These are phyloP conservation scores for Sciurus carolinensis DNA, from an alignment of 2,797 vertebrate species.

Conservation along the genomic window DNA sequence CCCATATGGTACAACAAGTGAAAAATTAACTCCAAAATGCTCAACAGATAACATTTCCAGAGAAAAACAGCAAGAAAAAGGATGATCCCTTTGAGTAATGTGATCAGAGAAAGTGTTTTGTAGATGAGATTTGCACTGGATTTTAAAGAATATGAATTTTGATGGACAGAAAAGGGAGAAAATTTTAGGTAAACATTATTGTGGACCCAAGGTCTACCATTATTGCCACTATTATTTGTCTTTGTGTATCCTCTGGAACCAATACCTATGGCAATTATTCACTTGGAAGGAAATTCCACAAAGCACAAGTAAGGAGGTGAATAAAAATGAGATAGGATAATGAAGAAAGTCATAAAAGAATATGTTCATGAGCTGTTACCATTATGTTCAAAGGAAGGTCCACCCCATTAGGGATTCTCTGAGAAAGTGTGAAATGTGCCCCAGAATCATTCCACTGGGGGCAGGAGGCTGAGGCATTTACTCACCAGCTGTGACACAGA, in stretches of 20 bases:
- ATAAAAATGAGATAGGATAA: not conserved
- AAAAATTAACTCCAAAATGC: not conserved
- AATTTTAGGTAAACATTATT: constrained; percentile 33
- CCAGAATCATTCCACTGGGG: no score
- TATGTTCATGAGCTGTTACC: not conserved
- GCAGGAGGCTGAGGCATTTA: not conserved
- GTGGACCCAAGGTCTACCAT: not conserved
- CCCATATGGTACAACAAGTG: not conserved
- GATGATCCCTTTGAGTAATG: not conserved
- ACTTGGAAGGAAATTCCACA: not conserved
- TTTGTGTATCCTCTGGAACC: not conserved
- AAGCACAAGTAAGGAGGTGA: not conserved
- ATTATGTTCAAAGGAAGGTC: not conserved
- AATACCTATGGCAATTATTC: not conserved
- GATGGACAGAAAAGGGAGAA: not conserved
- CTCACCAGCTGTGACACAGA: not conserved
- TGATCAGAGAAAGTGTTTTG: not conserved
- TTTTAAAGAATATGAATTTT: not conserved
- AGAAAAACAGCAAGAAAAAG: not conserved
- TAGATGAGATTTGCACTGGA: not conserved
- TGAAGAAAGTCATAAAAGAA: not conserved
- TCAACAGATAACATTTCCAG: not conserved
- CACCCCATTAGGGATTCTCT: not conserved
- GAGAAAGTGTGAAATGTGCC: not conserved
- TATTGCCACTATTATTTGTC: not conserved